Conservation (phyloP, 2,888 invertebrate species). For the Auanema freiburgensis region DNA sequence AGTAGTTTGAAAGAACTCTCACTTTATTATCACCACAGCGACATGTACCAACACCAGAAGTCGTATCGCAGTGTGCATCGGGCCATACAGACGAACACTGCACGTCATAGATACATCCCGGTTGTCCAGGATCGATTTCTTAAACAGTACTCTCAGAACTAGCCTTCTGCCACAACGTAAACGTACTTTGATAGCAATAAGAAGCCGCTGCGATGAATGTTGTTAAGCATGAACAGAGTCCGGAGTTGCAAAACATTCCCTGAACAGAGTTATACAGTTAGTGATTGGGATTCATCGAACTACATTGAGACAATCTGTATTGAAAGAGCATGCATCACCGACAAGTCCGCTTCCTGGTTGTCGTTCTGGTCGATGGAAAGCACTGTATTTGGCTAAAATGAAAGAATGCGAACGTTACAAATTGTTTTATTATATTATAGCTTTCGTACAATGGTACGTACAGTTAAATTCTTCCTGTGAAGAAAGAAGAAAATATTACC, state of each 20-base stretch:
- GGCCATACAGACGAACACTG: constrained; percentile 58
- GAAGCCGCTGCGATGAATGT: constrained; percentile 52
- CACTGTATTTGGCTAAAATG: background rate
- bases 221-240: constrained; percentile 51
- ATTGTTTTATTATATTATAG: background rate
- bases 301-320: constrained; percentile 51
- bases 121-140: constrained; percentile 56
- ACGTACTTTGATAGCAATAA: constrained; percentile 51
- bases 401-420: too few relatives aligned
- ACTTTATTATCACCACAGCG: constrained; percentile 52
- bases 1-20: background rate
- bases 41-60: constrained; percentile 52
- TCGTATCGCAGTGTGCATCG: constrained; percentile 52
- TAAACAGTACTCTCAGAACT: too few relatives aligned
- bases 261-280: constrained; percentile 10
- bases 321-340: constrained; percentile 53
- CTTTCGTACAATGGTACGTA: constrained; percentile 22
- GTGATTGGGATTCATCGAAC: background rate
- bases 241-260: constrained; percentile 57
- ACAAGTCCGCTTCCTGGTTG: constrained; percentile 53
- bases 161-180: background rate
- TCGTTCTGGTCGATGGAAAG: constrained; percentile 21
- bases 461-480: background rate
- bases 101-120: constrained; percentile 52
- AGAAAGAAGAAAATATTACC: too few relatives aligned